Evolutionary conservation across 2,797 vertebrate species (phyloP), one percentile per base, ranked within the genome.

Genomic region (Rhabdomys pumilio): DNA sequence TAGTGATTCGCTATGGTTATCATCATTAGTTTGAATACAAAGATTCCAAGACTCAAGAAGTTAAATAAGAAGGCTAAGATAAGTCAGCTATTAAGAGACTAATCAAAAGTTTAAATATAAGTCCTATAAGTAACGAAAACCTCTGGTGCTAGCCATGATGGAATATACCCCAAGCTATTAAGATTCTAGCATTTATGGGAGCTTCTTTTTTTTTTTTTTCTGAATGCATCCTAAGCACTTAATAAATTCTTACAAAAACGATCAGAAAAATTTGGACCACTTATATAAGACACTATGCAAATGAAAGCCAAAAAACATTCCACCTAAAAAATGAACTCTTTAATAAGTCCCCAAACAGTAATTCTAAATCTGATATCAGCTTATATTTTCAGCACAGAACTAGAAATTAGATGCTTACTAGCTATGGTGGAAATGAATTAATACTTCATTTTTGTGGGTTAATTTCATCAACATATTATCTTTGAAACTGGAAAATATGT

Each of bases 351-450:
- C 87, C 50, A 79, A 79, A 94, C 26, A 95, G 31, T 90, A 86
- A 93, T 96, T 97, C 96, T 72, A 95, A 92, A 90, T 92, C 26
- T 50, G 88, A 92, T 55, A 63, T 97, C 47, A 81, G 55, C 53
- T 90, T 95, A 41, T 17, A 20, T 92, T 96, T 96, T 90, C 34
- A 96, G 63, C 73, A 57, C 31, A 95, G 88, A 90, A 76, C 19
- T 86, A 59, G 92, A 94, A 93, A 94, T 92, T 67, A 86, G 67
- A 61, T 92, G 17, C 63, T 92, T 57, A 65, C 1, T 38, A 89
- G 55, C 34, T 84, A 75, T 76, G 65, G 69, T 44, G 61, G 53
- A 94, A 92, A 69, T 92, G 63, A 92, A 89, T 92, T 90, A 79
- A 29, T 29, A 50, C 47, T 8, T 20, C n/a, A n/a, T 90, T 83